A percentile compares a stretch with the other conserved stretches of the same genome.
These are phyloP conservation scores for Octonoba sinensis DNA, from an alignment of 2,888 invertebrate species.

Conservation along the genomic window DNA sequence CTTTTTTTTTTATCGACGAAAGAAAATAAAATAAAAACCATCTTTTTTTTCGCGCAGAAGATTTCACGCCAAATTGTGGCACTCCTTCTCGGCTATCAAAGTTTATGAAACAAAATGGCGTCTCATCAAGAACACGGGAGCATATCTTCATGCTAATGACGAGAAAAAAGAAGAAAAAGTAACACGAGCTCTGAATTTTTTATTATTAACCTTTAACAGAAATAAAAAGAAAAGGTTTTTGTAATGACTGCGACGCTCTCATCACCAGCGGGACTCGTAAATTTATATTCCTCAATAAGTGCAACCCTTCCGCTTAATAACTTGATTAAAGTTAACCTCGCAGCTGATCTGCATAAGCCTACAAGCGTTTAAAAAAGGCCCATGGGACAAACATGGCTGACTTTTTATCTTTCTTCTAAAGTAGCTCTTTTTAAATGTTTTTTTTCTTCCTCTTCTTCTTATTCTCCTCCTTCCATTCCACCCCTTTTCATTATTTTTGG, in stretches of 20 bases:
- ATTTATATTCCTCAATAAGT: slow-evolving; percentile 55
- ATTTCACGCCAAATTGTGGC: slow-evolving; percentile 8
- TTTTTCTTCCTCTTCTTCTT: background rate
- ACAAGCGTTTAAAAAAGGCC: slow-evolving; percentile 61
- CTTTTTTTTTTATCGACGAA: no score
- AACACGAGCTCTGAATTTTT: slow-evolving; percentile 23
- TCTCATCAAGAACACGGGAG: slow-evolving; percentile 24
- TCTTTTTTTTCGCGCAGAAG: no score
- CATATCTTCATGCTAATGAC: slow-evolving; percentile 55
- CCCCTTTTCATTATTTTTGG: slow-evolving; percentile 21
- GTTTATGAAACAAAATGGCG: slow-evolving; percentile 27
- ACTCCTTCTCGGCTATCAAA: slow-evolving; percentile 20
- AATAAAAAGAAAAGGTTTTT: slow-evolving; percentile 36
- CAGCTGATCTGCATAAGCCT: slow-evolving; percentile 50
- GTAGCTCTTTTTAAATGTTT: slow-evolving; percentile 11
- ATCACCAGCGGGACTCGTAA: slow-evolving; percentile 52
- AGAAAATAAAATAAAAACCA: no score
- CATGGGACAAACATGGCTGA: slow-evolving; percentile 41
- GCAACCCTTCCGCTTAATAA: slow-evolving; percentile 57
- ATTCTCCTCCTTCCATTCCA: background rate
- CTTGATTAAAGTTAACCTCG: slow-evolving; percentile 63
- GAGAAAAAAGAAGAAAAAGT: slow-evolving; percentile 13
- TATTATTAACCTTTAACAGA: slow-evolving; percentile 28
- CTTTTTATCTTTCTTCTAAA: slow-evolving; percentile 30
- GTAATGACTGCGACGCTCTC: slow-evolving; percentile 48